Evolutionary conservation across 1,140 invertebrate genomes (phyloP).

Genomic region (Cotesia typhae): DNA sequence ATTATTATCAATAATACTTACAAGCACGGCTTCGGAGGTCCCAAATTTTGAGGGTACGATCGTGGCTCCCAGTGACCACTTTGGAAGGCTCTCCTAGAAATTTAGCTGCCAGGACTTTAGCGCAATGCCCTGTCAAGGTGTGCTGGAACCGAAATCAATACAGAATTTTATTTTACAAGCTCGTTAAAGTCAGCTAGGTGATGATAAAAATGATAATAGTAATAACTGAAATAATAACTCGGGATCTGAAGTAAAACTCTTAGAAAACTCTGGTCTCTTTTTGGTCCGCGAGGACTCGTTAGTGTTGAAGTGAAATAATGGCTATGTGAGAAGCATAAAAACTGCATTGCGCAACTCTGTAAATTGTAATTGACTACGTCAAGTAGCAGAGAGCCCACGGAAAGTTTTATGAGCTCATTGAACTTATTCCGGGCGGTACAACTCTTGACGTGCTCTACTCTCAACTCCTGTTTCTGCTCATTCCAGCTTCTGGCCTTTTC

Average conservation of each 20-base stretch:
- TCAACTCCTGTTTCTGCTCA: too few relatives aligned
- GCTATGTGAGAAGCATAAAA: conserved; percentile 32
- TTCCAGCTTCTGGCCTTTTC: background rate
- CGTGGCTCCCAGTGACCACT: conserved; percentile 93
- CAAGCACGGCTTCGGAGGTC: conserved; percentile 92
- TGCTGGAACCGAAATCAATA: conserved; percentile 76
- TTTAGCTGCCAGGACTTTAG: conserved; percentile 93
- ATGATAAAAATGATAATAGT: background rate
- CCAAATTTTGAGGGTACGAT: conserved; percentile 97
- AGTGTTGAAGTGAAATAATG: conserved; percentile 24
- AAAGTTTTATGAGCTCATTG: conserved; percentile 40
- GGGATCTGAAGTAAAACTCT: background rate
- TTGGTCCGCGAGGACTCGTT: conserved; percentile 7
- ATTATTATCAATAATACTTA: conserved; percentile 68
- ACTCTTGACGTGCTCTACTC: too few relatives aligned
- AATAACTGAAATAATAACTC: conserved; percentile 1
- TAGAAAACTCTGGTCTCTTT: background rate
- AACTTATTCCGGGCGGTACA: conserved; percentile 18
- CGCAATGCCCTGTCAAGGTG: conserved; percentile 95
- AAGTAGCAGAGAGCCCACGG: conserved; percentile 30
- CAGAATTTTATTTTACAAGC: background rate
- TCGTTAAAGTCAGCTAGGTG: background rate
- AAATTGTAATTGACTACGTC: conserved; percentile 39
- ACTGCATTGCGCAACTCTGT: conserved; percentile 37
- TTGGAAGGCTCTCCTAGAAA: conserved; percentile 89